Evolutionary conservation across 2,888 invertebrate genomes (phyloP).

Genomic region (Phytoseiulus persimilis): DNA sequence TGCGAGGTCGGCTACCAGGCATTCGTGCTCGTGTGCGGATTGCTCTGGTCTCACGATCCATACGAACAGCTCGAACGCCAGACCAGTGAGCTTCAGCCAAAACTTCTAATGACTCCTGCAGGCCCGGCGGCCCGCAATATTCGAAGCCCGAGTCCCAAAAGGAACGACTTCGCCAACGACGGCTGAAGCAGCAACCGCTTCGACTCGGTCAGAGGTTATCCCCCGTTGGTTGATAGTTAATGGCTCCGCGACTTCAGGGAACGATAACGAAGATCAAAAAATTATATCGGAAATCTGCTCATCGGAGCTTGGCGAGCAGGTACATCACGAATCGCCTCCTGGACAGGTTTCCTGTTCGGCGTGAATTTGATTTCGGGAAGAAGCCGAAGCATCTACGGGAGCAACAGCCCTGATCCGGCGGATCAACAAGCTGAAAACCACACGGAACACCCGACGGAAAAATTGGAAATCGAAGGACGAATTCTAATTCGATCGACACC

Average conservation of each 20-base stretch:
- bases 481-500: too few species aligned
- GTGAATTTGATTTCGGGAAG: not conserved
- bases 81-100: not conserved
- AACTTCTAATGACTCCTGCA: not conserved
- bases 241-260: not conserved
- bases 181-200: not conserved
- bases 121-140: not conserved
- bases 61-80: not conserved
- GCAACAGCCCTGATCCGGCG: not conserved
- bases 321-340: not conserved
- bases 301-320: not conserved
- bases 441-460: not conserved
- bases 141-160: not conserved
- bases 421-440: not conserved
- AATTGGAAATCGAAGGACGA: too few species aligned
- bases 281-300: not conserved
- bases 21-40: not conserved
- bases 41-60: not conserved
- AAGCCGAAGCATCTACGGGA: not conserved
- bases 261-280: not conserved
- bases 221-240: not conserved
- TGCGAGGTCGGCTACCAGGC: not conserved
- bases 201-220: slow-evolving; percentile 5
- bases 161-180: not conserved
- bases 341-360: not conserved